Conservation (phyloP, 2,113 vertebrate genomes). For the Heteronetta atricapilla region DNA sequence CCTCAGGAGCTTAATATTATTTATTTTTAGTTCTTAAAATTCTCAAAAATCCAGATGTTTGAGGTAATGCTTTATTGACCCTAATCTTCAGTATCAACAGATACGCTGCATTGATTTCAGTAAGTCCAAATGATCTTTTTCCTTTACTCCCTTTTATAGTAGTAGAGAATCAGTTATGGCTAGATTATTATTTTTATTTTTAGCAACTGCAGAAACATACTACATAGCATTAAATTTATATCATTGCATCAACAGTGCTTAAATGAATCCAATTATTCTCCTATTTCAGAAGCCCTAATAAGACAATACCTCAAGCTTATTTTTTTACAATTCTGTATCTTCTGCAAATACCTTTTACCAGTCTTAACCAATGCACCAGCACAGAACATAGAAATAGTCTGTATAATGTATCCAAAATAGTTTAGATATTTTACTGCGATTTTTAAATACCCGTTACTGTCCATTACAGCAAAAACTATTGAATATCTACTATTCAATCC, state of each 20-base stretch:
- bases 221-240: not conserved
- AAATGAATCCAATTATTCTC: not conserved
- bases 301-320: not conserved
- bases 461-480: not conserved
- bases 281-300: not conserved
- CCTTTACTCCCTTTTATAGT: not conserved
- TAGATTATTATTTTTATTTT: not conserved
- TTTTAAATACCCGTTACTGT: not conserved
- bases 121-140: not conserved
- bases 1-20: not conserved
- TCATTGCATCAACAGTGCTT: not conserved
- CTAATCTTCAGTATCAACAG: conserved; percentile 4
- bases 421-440: not conserved
- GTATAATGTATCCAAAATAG: not conserved
- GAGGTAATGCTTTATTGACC: not conserved
- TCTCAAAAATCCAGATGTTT: conserved; percentile 14
- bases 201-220: not conserved
- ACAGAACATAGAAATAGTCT: not conserved
- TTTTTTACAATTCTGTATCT: not conserved
- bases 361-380: not conserved
- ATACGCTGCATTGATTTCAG: not conserved
- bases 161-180: not conserved
- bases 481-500: not conserved
- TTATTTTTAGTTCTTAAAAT: not conserved
- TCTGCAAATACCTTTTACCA: not conserved